Conservation (phyloP, 1,140 invertebrate genomes). For the Meteorus sp. region DNA sequence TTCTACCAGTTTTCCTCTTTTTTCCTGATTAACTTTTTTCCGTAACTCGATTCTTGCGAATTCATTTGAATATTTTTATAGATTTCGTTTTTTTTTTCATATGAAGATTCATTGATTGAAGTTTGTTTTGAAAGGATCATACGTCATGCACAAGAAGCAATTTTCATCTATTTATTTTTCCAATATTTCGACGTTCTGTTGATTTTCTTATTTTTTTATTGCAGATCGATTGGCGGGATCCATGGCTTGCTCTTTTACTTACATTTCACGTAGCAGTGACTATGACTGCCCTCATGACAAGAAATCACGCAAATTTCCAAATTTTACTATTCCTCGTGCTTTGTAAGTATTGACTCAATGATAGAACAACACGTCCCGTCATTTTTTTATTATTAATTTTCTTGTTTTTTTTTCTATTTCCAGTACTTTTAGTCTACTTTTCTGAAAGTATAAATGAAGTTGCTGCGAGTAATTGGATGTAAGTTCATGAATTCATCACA, state of each 20-base stretch:
- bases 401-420: constrained; percentile 49
- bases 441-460: constrained; percentile 87
- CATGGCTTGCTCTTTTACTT: constrained; percentile 77
- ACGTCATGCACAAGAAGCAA: neutral
- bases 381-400: constrained; percentile 27
- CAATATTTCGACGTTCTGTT: too few relatives aligned
- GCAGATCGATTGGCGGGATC: constrained; percentile 87
- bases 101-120: too few relatives aligned
- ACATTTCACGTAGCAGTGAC: constrained; percentile 77
- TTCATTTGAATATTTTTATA: too few relatives aligned
- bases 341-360: constrained; percentile 65
- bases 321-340: constrained; percentile 78
- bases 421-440: constrained; percentile 83
- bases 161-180: neutral
- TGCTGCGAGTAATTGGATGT: constrained; percentile 80
- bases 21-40: too few relatives aligned
- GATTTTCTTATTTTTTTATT: too few relatives aligned
- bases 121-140: neutral
- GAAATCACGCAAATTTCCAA: constrained; percentile 86
- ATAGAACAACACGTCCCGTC: neutral
- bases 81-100: too few relatives aligned
- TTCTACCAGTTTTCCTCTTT: too few relatives aligned
- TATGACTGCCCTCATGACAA: constrained; percentile 75
- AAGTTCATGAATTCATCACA: too few relatives aligned
- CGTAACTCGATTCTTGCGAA: too few relatives aligned